Percentiles rank a stretch among this genome's conserved stretches.
Conservation (phyloP, 1,140 invertebrate genomes). For the Drosophila watanabei region DNA sequence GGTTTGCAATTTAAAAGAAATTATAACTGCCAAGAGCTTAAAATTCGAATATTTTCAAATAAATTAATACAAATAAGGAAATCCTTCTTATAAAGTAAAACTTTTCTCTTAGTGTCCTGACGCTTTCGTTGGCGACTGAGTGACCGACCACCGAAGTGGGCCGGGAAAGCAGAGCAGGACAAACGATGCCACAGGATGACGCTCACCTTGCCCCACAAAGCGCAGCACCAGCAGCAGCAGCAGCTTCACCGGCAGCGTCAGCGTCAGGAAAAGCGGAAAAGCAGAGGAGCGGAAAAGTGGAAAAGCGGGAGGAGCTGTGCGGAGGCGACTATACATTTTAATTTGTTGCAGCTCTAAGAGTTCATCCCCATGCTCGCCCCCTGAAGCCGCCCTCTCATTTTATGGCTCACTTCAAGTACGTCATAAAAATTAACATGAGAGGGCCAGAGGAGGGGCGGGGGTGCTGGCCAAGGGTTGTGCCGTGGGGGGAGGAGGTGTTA, state of each 20-base stretch:
- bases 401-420: slow-evolving; percentile 77
- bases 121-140: slow-evolving; percentile 32
- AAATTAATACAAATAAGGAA: background rate
- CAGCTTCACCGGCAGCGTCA: background rate
- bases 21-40: background rate
- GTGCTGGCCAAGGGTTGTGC: background rate
- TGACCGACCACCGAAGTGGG: slow-evolving; percentile 43
- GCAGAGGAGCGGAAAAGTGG: slow-evolving; percentile 4
- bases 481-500: background rate
- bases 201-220: slow-evolving; percentile 69
- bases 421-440: slow-evolving; percentile 79
- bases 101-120: slow-evolving; percentile 24
- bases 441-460: slow-evolving; percentile 26
- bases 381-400: slow-evolving; percentile 44
- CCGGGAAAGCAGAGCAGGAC: slow-evolving; percentile 36
- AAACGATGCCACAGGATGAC: slow-evolving; percentile 52
- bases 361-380: slow-evolving; percentile 19
- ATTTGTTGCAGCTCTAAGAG: slow-evolving; percentile 73
- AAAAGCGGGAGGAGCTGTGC: background rate
- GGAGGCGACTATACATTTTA: slow-evolving; percentile 65
- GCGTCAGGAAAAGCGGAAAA: slow-evolving; percentile 3
- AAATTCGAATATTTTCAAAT: background rate
- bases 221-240: slow-evolving; percentile 10
- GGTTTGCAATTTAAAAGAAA: background rate
- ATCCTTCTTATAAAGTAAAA: background rate